phyloP scores from a whole-genome alignment of 1,140 invertebrate species.

The Drosophila teissieri region DNA sequence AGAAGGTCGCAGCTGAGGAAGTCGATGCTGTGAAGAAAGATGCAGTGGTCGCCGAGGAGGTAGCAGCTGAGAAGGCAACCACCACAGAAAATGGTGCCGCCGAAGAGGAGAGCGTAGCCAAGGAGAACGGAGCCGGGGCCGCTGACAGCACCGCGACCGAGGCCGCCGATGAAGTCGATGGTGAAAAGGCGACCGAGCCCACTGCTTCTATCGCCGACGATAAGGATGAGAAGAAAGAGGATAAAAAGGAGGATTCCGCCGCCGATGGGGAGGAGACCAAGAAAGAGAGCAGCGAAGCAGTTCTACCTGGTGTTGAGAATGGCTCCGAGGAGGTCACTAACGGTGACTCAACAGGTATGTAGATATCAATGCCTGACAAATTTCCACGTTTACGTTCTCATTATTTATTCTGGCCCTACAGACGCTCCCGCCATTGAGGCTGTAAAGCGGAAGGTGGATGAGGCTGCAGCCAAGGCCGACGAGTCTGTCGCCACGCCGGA shows the following conservation, averaged over 20 bases:
- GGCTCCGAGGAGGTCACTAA: slow-evolving; percentile 74
- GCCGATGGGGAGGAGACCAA: slow-evolving; percentile 64
- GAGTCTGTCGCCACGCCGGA: slow-evolving; percentile 81
- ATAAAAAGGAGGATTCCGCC: slow-evolving; percentile 46
- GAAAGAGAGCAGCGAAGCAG: slow-evolving; percentile 66
- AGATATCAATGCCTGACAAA: neutral
- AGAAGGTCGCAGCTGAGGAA: slow-evolving; percentile 81
- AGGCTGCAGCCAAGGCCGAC: slow-evolving; percentile 67
- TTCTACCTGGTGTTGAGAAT: slow-evolving; percentile 64
- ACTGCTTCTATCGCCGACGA: slow-evolving; percentile 36
- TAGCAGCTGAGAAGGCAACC: slow-evolving; percentile 58
- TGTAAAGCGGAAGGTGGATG: slow-evolving; percentile 82
- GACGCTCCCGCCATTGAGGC: slow-evolving; percentile 76
- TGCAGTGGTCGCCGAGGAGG: slow-evolving; percentile 60
- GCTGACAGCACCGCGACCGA: slow-evolving; percentile 49
- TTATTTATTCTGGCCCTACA: slow-evolving; percentile 14
- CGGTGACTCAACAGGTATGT: slow-evolving; percentile 80
- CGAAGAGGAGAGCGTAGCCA: slow-evolving; percentile 59
- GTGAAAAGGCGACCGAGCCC: slow-evolving; percentile 44
- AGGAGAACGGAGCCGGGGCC: slow-evolving; percentile 54
- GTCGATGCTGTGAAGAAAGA: slow-evolving; percentile 81
- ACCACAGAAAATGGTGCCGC: slow-evolving; percentile 72
- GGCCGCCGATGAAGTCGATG: slow-evolving; percentile 33
- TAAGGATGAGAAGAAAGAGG: slow-evolving; percentile 56
- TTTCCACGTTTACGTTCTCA: neutral